A percentile compares a stretch with the other conserved stretches of the same genome.
Conservation (phyloP, 2,113 vertebrate species). For the Myrmecobius fasciatus region DNA sequence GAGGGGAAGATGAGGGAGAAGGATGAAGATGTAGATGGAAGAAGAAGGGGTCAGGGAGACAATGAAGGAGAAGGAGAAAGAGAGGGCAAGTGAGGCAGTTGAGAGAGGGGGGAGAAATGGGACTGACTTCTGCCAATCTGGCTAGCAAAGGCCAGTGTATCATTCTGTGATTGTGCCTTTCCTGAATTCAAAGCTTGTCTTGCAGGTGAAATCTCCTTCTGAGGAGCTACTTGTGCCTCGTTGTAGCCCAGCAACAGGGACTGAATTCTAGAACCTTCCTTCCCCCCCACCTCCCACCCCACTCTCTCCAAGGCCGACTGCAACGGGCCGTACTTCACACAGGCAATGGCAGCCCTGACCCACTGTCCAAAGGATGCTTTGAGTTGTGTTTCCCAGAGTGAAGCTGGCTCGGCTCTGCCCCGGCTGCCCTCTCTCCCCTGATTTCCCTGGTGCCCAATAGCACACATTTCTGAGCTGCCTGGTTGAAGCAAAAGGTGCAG, state of each 20-base stretch:
- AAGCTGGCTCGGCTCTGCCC: neutral
- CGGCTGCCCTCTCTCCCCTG: neutral
- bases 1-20: neutral
- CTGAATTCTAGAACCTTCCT: neutral
- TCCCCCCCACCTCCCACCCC: too few relatives aligned
- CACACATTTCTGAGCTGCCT: constrained; percentile 4
- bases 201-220: neutral
- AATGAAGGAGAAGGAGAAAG: neutral
- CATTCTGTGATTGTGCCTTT: neutral
- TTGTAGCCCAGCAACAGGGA: neutral
- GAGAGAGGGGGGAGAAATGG: neutral
- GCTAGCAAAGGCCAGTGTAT: neutral
- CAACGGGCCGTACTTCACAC: neutral
- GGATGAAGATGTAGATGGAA: neutral
- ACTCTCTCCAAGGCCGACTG: neutral
- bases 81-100: neutral
- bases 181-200: neutral
- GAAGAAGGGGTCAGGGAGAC: neutral
- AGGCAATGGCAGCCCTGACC: neutral
- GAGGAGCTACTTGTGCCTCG: neutral
- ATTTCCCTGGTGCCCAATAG: constrained; percentile 4
- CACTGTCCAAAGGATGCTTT: neutral
- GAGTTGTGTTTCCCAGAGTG: neutral
- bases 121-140: neutral
- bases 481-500: constrained; percentile 1